Evolutionary conservation across 1,140 invertebrate genomes (phyloP), one percentile per base, ranked within the genome.

Genomic region (Liolophura sinensis): DNA sequence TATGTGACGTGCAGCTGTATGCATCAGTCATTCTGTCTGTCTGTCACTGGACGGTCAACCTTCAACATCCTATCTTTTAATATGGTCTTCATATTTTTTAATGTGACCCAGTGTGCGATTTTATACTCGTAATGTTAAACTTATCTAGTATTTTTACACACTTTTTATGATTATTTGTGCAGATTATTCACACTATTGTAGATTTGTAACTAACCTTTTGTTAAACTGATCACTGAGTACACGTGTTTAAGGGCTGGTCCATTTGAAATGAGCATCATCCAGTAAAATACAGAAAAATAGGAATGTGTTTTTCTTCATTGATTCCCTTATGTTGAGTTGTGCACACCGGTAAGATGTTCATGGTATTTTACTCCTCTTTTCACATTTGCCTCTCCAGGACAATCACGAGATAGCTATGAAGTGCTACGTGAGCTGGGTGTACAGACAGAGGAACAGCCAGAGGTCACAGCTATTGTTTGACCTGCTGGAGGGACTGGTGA

Each of bases 401-500:
- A 87, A 89, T 57, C 88, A 92, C 67, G 92, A 94, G 74, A 82
- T 84, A 60, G 89, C 89, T 1, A 78, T 95, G 57, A 86, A 89
- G 27, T 88, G 90, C 50, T 94, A 91, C 83, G 83, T 95, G 9
- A 83, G 86, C 22, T 82, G 89, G 31, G 89, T 92, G 11, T 89
- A 91, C 16, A 87, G 87, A 18, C 88, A 89, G 67, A 90, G 88
- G 0, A 93, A 92, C 77, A 87, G 89, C 48, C 89, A 87, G 70
- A 88, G 90, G 68, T 87, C 93, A 74, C 89, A 91, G 72, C 84
- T 92, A 55, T 78, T 95, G 14, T 86, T 95, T 65, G 86, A 86
- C 11, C 79, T 94, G 0, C 80, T 95, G 27, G 90, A 93, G 73
- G 88, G 88, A 71, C 81, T 92, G 71, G 91, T 94, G 1, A 88